Conservation (phyloP, 2,113 vertebrate species). For the Syrmaticus mikado region DNA sequence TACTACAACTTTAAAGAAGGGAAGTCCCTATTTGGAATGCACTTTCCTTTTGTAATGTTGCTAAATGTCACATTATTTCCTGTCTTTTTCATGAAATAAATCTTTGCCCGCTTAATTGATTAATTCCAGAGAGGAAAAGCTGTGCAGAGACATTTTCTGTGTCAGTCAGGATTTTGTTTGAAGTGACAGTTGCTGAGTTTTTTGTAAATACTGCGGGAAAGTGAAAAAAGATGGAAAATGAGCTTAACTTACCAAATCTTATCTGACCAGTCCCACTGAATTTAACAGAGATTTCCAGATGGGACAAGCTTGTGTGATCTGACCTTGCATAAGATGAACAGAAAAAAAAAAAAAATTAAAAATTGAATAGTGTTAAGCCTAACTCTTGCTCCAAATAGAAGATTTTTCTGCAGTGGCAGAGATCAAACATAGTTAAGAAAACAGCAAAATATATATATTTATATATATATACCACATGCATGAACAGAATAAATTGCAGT, state of each 20-base stretch:
- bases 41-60: background rate
- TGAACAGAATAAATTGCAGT: background rate
- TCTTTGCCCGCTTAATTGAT: slow-evolving; percentile 59
- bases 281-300: background rate
- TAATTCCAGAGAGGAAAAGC: slow-evolving; percentile 49
- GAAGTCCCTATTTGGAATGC: slow-evolving; percentile 5
- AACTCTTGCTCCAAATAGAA: background rate
- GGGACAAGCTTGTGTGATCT: background rate
- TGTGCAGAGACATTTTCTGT: slow-evolving; percentile 11
- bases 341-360: background rate
- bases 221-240: background rate
- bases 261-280: background rate
- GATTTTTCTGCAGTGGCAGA: background rate
- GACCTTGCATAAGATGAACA: background rate
- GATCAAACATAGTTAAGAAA: background rate
- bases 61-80: slow-evolving; percentile 32
- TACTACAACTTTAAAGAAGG: slow-evolving; percentile 39
- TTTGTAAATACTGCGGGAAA: slow-evolving; percentile 50
- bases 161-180: slow-evolving; percentile 28
- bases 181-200: slow-evolving; percentile 45
- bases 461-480: background rate
- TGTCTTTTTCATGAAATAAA: slow-evolving; percentile 27
- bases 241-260: slow-evolving; percentile 12
- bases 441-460: background rate
- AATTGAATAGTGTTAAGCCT: background rate